These are phyloP conservation scores for Gandaritis pyraliata DNA, from an alignment of 2,888 invertebrate species.

Conservation along the genomic window DNA sequence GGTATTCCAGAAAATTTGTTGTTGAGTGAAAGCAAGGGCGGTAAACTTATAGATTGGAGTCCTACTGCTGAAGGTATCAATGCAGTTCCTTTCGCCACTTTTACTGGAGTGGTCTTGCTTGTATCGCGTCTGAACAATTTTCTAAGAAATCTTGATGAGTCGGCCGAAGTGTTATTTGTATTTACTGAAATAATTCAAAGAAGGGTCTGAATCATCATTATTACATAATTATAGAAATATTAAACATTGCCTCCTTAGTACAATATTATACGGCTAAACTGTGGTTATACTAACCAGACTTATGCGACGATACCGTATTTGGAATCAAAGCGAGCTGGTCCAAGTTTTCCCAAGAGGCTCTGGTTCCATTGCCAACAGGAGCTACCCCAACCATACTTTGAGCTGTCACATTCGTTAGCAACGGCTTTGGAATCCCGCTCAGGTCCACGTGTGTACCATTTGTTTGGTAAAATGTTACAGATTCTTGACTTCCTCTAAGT, in stretches of 20 bases:
- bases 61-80: slow-evolving; percentile 62
- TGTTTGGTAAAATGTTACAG: slow-evolving; percentile 66
- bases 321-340: slow-evolving; percentile 37
- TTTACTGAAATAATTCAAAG: slow-evolving; percentile 12
- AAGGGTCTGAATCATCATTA: too few species aligned
- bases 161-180: slow-evolving; percentile 2
- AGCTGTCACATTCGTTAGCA: slow-evolving; percentile 72
- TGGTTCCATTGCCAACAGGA: slow-evolving; percentile 43
- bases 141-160: slow-evolving; percentile 35
- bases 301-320: slow-evolving; percentile 2
- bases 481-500: slow-evolving; percentile 66
- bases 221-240: too few species aligned
- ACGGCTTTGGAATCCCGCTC: slow-evolving; percentile 58
- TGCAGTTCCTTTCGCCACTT: slow-evolving; percentile 59
- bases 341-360: slow-evolving; percentile 50
- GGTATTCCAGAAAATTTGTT: slow-evolving; percentile 68
- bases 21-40: slow-evolving; percentile 65
- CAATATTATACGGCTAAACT: too few species aligned
- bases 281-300: slow-evolving; percentile 12
- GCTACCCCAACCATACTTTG: slow-evolving; percentile 67
- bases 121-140: slow-evolving; percentile 49
- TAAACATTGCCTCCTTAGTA: not conserved
- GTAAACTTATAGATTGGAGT: slow-evolving; percentile 65
- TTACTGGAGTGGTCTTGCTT: slow-evolving; percentile 45
- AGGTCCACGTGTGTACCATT: slow-evolving; percentile 68